Evolutionary conservation across 2,113 vertebrate genomes (phyloP).

Genomic region (Tinamus guttatus): DNA sequence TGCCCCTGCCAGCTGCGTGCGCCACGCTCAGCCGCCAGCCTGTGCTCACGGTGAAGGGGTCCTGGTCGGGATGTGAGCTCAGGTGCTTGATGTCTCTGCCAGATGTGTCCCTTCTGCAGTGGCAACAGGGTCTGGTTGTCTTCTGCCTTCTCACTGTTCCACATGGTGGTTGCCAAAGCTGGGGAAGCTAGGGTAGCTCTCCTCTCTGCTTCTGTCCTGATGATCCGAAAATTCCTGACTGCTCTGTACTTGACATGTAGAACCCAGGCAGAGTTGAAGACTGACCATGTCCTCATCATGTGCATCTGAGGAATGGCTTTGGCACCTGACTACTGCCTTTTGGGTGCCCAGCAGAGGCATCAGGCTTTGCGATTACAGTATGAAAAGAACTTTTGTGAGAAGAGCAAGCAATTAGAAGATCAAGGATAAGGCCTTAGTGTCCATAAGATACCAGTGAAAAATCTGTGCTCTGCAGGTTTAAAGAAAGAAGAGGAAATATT

Average conservation of each 20-base stretch:
- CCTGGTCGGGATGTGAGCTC: not conserved
- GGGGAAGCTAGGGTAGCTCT: not conserved
- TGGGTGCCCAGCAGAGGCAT: not conserved
- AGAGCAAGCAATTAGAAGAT: not conserved
- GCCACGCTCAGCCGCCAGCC: not conserved
- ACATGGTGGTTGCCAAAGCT: not conserved
- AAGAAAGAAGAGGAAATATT: not conserved
- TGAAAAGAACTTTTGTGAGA: not conserved
- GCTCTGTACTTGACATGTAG: not conserved
- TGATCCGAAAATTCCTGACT: not conserved
- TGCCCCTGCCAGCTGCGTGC: conserved; percentile 8
- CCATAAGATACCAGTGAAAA: conserved; percentile 21
- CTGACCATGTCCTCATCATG: not conserved
- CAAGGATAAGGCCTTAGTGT: not conserved
- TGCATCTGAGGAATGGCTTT: not conserved
- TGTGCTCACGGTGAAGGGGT: not conserved
- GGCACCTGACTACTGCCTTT: not conserved
- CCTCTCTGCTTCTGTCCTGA: not conserved
- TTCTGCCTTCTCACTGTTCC: not conserved
- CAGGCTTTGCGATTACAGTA: not conserved
- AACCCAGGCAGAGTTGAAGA: not conserved
- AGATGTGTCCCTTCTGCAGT: not conserved
- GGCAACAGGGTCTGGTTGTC: not conserved
- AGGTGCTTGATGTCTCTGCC: not conserved
- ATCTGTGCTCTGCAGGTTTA: not conserved